Percentiles rank a stretch among this genome's conserved stretches.
phyloP scores from a whole-genome alignment of 2,888 invertebrate genomes.

The Malthinus flaveolus region DNA sequence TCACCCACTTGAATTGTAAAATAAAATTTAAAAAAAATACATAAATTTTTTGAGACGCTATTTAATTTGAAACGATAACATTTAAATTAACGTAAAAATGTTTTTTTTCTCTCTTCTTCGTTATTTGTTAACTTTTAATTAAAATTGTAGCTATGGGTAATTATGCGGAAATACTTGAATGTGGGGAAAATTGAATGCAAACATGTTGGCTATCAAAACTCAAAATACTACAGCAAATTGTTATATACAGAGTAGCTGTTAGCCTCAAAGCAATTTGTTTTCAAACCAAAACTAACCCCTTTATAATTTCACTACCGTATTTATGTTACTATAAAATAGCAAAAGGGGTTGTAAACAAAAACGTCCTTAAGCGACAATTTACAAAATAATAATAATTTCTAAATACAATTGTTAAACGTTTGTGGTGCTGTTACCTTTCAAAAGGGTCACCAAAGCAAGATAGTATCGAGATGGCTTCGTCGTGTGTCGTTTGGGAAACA shows the following conservation, averaged over 20 bases:
- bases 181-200: conserved; percentile 24
- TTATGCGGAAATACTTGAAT: conserved; percentile 16
- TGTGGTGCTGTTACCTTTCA: too few species aligned
- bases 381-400: too few species aligned
- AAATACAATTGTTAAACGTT: too few species aligned
- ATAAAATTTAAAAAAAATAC: too few species aligned
- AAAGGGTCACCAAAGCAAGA: too few species aligned
- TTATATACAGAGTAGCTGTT: conserved; percentile 12
- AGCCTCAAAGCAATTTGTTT: conserved; percentile 21
- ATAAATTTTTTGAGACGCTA: too few species aligned
- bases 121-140: conserved; percentile 9
- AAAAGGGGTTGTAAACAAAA: conserved; percentile 1
- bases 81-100: too few species aligned
- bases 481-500: too few species aligned
- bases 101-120: too few species aligned
- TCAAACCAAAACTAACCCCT: conserved; percentile 20
- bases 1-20: too few species aligned
- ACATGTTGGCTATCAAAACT: conserved; percentile 25
- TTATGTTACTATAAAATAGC: neutral
- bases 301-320: conserved; percentile 16
- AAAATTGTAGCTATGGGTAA: conserved; percentile 4
- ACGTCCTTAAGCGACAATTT: neutral
- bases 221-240: conserved; percentile 21
- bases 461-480: too few species aligned
- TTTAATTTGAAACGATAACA: too few species aligned